phyloP scores from a whole-genome alignment of 2,888 invertebrate species.

The Oxycera nigricornis region DNA sequence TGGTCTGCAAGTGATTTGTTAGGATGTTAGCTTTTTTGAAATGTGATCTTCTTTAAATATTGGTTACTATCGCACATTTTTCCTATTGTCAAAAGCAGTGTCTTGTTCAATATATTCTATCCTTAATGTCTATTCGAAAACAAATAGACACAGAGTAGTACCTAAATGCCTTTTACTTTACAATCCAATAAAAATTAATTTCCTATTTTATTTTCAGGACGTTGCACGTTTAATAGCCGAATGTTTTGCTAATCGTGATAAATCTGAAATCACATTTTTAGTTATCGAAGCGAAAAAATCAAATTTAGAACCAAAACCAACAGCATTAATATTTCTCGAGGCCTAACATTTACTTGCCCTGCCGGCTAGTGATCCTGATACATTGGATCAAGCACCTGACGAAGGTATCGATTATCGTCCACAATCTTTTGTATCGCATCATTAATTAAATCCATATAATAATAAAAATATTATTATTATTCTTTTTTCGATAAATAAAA shows the following conservation, averaged over 20 bases:
- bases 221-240: constrained; percentile 92
- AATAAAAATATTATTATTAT: too few species aligned
- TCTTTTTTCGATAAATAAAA: neutral
- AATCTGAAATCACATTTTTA: constrained; percentile 88
- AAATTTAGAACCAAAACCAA: constrained; percentile 89
- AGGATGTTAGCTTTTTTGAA: too few species aligned
- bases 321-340: constrained; percentile 88
- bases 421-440: constrained; percentile 52
- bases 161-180: neutral
- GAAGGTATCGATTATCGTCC: constrained; percentile 60
- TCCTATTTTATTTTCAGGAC: constrained; percentile 66
- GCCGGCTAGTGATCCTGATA: constrained; percentile 73
- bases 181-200: too few species aligned
- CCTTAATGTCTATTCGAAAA: too few species aligned
- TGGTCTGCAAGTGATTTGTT: too few species aligned
- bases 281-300: constrained; percentile 93
- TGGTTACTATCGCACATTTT: too few species aligned
- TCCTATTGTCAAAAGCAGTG: too few species aligned
- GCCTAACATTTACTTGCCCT: constrained; percentile 91
- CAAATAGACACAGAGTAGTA: too few species aligned
- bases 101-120: too few species aligned
- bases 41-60: too few species aligned
- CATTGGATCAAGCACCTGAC: constrained; percentile 54
- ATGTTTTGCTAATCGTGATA: constrained; percentile 88
- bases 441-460: too few species aligned